A percentile compares a stretch with the other conserved stretches of the same genome.
Evolutionary conservation across 2,888 invertebrate species (phyloP).

Genomic region (Thecophora atra): DNA sequence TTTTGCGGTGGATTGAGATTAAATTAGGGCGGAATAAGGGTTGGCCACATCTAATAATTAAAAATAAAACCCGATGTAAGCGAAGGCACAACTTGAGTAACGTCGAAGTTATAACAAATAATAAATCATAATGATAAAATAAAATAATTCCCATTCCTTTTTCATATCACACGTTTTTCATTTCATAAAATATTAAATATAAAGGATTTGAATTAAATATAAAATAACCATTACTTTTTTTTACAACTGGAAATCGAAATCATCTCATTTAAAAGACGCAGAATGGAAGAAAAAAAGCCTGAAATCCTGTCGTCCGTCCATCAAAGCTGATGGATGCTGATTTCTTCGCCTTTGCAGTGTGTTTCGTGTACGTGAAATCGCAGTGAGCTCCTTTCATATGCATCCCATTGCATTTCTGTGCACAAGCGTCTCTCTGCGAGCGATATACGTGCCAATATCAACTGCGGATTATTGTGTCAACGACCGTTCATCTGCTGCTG

Average conservation of each 20-base stretch:
- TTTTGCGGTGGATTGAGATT: background rate
- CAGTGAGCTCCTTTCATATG: background rate
- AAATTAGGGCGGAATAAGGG: background rate
- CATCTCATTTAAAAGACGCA: too few species aligned
- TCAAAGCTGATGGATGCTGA: too few species aligned
- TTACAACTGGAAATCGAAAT: too few species aligned
- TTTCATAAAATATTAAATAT: too few species aligned
- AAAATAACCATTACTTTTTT: too few species aligned
- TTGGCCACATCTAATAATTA: background rate
- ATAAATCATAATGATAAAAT: background rate
- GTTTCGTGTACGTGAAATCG: background rate
- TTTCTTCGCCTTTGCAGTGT: too few species aligned
- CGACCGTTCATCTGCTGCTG: conserved; percentile 10
- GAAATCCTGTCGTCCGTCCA: too few species aligned
- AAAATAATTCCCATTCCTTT: too few species aligned
- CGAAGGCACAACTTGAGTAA: too few species aligned
- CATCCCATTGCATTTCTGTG: background rate
- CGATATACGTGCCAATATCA: conserved; percentile 10
- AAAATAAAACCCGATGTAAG: background rate
- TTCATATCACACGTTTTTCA: too few species aligned
- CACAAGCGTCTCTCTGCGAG: background rate
- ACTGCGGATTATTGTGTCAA: conserved; percentile 19
- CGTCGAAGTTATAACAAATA: background rate
- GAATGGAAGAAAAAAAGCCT: too few species aligned
- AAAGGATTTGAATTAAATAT: too few species aligned